Base-by-base conservation (phyloP, 2,888 invertebrate species). In the Tortrix viridana region DNA sequence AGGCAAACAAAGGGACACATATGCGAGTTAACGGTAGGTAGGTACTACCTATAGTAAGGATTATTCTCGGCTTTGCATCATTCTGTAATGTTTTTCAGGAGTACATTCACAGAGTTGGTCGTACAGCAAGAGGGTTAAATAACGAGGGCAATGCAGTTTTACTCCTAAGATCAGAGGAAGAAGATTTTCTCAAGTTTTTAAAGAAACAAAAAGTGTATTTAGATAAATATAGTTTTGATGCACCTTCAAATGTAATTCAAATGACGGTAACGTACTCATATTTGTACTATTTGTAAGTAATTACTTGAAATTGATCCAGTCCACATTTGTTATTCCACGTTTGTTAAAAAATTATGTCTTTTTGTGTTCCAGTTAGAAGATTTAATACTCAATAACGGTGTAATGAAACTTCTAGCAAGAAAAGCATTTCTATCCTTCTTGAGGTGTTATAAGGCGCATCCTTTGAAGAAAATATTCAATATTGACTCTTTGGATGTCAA, bases 71-170 rank as follows among this genome's bases (percentile, higher is more conserved):
- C n/a, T 26, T 26, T 9, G 26, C 26, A 26, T 26, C 9, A 9
- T 2, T 26, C 9, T 26, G 7, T 38, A n/a, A 18, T 49, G 54
- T n/a, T 65, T 87, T 92, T 23, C 79, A 97, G 95, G 99, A 99
- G 93, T 99, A 99, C 81, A 99, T 99, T 77, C 99, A 99, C 90
- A 94, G 99, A 74, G 98, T 99, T 19, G 99, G 99, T 18, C 94
- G 99, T 76, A 99, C 99, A 12, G 99, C 99, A 3, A 94, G 99
- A 72, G 99, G 99, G 14, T 95, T 96, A 71, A 97, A 97, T 52
- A 96, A 96, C 55, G 95, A 94, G 61, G 99, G 99, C 0, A 96
- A 97, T 85, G 99, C 99, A 0, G 93, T 99, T n/a, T 93, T 99
- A 52, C 95, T 99, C 75, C 88, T 99, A 32, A 93, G 98, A 59